Evolutionary conservation across 1,140 invertebrate genomes (phyloP).

Genomic region (Micrasema minimum): DNA sequence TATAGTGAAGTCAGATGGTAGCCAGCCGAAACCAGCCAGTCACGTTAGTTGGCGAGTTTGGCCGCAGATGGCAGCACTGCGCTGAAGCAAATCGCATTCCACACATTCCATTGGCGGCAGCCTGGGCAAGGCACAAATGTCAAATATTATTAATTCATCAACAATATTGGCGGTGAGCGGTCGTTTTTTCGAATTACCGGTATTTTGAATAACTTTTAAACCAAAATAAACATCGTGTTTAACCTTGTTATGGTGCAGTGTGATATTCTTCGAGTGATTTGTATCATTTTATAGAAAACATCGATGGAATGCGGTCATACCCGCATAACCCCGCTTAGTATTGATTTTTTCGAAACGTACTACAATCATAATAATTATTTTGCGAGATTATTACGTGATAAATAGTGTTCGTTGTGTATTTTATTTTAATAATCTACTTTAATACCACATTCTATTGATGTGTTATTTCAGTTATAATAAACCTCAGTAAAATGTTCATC

Average conservation of each 20-base stretch:
- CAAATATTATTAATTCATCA: slow-evolving; percentile 69
- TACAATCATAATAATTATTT: slow-evolving; percentile 22
- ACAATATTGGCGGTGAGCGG: slow-evolving; percentile 63
- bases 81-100: slow-evolving; percentile 68
- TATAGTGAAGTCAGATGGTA: too few relatives aligned
- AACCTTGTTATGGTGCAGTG: slow-evolving; percentile 27
- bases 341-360: slow-evolving; percentile 46
- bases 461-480: background rate
- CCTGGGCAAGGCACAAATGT: slow-evolving; percentile 69
- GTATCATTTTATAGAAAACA: slow-evolving; percentile 37
- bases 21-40: background rate
- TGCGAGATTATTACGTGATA: slow-evolving; percentile 38
- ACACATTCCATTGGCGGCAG: slow-evolving; percentile 64
- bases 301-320: slow-evolving; percentile 42
- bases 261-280: slow-evolving; percentile 17
- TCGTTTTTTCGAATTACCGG: slow-evolving; percentile 30
- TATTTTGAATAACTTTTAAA: slow-evolving; percentile 23
- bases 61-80: slow-evolving; percentile 65
- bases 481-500: too few relatives aligned
- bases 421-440: slow-evolving; percentile 6
- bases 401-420: slow-evolving; percentile 34
- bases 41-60: slow-evolving; percentile 57
- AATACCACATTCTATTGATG: slow-evolving; percentile 27
- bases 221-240: slow-evolving; percentile 6
- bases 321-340: slow-evolving; percentile 38